Conservation (phyloP, 2,113 vertebrate species). For the Chunga burmeisteri region DNA sequence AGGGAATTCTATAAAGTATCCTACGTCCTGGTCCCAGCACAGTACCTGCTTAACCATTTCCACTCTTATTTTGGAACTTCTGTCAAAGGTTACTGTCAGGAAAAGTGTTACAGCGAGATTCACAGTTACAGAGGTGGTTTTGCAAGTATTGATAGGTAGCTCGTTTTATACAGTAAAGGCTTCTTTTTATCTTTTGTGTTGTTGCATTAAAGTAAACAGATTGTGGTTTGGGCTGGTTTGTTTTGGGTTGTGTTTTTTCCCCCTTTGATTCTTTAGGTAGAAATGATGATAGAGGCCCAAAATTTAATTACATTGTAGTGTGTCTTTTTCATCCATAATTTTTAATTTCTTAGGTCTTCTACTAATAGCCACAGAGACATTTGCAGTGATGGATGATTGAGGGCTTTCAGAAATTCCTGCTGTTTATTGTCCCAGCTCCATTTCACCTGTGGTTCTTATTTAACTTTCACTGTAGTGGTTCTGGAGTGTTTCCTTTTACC, state of each 20-base stretch:
- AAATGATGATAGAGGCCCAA: not conserved
- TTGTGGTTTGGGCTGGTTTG: not conserved
- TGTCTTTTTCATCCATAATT: not conserved
- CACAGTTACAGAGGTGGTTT: not conserved
- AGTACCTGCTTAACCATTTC: not conserved
- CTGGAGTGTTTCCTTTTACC: not conserved
- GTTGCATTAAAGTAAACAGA: not conserved
- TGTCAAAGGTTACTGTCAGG: not conserved
- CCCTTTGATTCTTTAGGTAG: not conserved
- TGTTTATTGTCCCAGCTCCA: not conserved
- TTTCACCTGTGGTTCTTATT: not conserved
- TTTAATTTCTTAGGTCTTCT: not conserved
- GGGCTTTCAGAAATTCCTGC: not conserved
- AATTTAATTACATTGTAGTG: not conserved
- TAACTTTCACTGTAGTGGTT: not conserved
- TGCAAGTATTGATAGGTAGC: not conserved
- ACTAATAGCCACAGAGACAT: not conserved
- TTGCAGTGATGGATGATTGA: not conserved
- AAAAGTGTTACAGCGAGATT: not conserved
- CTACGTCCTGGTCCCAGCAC: not conserved
- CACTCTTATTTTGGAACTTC: not conserved
- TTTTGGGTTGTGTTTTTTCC: rapidly evolving
- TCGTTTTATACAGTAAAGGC: not conserved
- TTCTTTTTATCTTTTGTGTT: not conserved
- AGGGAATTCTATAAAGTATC: not conserved